A percentile compares a stretch with the other conserved stretches of the same genome.
Evolutionary conservation across 2,113 vertebrate species (phyloP).

Genomic region (Silurus meridionalis): DNA sequence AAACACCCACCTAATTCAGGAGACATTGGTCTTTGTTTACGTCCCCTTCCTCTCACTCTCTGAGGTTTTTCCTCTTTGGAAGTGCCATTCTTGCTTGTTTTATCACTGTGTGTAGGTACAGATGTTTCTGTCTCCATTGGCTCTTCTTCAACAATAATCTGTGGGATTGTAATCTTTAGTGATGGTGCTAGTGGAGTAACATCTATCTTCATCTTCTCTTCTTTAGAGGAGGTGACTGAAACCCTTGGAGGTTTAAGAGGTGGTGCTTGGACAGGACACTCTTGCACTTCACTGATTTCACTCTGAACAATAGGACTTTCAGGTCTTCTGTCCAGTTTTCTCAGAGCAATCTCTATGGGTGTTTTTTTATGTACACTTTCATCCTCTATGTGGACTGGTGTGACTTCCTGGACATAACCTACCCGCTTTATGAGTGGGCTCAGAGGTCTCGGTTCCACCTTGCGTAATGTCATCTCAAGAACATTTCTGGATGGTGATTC

Average conservation of each 20-base stretch:
- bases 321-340: conserved; percentile 71
- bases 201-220: conserved; percentile 69
- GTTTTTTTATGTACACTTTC: conserved; percentile 64
- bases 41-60: conserved; percentile 83
- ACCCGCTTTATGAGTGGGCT: conserved; percentile 74
- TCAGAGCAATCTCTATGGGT: conserved; percentile 62
- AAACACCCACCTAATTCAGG: conserved; percentile 83
- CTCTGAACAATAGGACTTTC: conserved; percentile 72
- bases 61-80: conserved; percentile 75
- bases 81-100: conserved; percentile 61
- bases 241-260: conserved; percentile 59
- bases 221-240: conserved; percentile 52
- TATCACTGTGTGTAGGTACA: conserved; percentile 64
- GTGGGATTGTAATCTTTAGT: conserved; percentile 65
- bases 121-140: conserved; percentile 64
- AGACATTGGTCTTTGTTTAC: conserved; percentile 82
- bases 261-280: conserved; percentile 54
- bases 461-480: conserved; percentile 67
- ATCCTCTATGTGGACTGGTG: conserved; percentile 57
- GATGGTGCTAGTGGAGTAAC: conserved; percentile 38
- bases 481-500: conserved; percentile 65
- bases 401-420: conserved; percentile 65
- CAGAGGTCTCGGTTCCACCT: conserved; percentile 69
- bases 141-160: conserved; percentile 74
- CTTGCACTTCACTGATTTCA: conserved; percentile 57